phyloP scores from a whole-genome alignment of 2,888 invertebrate species.

The Anodontia alba region DNA sequence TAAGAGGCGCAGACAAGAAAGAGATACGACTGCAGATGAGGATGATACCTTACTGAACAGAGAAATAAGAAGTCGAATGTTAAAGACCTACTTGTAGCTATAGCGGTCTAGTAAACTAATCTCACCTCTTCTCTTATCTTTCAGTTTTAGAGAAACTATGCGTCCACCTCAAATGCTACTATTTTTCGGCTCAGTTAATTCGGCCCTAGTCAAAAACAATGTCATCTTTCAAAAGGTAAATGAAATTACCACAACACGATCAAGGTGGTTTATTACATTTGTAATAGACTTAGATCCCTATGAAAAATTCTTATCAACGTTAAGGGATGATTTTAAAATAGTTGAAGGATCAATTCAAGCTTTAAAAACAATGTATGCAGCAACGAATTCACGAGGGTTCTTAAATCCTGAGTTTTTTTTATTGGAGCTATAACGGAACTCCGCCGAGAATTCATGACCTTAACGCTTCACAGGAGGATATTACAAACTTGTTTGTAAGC shows the following conservation, averaged over 20 bases:
- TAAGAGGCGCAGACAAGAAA: too few species aligned
- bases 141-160: neutral
- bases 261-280: constrained; percentile 25
- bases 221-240: constrained; percentile 32
- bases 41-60: too few species aligned
- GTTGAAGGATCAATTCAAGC: too few species aligned
- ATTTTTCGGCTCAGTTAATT: neutral
- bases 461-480: neutral
- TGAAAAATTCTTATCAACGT: too few species aligned
- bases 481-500: neutral
- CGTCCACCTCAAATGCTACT: neutral
- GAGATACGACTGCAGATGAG: too few species aligned
- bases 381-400: too few species aligned
- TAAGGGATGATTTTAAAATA: too few species aligned
- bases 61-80: too few species aligned
- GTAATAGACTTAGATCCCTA: constrained; percentile 19
- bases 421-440: constrained; percentile 19
- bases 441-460: neutral
- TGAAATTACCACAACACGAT: constrained; percentile 19
- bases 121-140: neutral
- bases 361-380: too few species aligned
- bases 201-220: constrained; percentile 1
- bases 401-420: too few species aligned
- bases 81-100: neutral
- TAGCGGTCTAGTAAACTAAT: neutral